These are phyloP conservation scores for Monochamus alternatus DNA, from an alignment of 2,888 invertebrate species.

Conservation along the genomic window DNA sequence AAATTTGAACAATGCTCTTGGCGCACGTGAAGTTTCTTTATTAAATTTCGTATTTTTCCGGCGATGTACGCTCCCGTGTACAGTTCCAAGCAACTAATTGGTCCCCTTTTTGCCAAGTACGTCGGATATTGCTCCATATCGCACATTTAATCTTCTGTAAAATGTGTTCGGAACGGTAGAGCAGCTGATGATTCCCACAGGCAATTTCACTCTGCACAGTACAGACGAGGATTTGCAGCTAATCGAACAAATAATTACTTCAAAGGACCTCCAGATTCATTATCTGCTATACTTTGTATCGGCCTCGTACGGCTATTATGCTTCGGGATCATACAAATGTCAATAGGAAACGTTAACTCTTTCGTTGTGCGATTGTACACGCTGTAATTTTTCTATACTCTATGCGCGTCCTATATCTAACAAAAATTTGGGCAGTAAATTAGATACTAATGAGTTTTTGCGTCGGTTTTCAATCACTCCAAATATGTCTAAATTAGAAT, in stretches of 20 bases:
- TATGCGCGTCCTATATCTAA: too few species aligned
- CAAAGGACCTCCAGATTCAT: constrained; percentile 12
- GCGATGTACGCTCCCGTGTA: too few species aligned
- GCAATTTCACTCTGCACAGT: constrained; percentile 55
- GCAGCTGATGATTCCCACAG: constrained; percentile 52
- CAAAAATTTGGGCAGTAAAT: too few species aligned
- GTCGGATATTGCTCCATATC: constrained; percentile 12
- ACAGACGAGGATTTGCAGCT: constrained; percentile 54
- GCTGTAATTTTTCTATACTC: too few species aligned
- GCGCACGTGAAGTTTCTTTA: too few species aligned
- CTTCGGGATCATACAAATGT: neutral
- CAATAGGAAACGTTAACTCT: too few species aligned
- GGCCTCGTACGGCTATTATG: neutral
- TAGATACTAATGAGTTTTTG: too few species aligned
- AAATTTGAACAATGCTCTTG: too few species aligned
- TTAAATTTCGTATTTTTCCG: too few species aligned
- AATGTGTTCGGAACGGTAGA: constrained; percentile 41
- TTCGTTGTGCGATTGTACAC: too few species aligned
- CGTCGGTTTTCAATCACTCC: too few species aligned
- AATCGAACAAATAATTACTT: constrained; percentile 52
- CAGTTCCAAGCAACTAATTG: neutral
- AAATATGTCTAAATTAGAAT: too few species aligned
- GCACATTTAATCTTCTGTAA: constrained; percentile 39
- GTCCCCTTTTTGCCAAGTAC: neutral
- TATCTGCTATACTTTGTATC: neutral